Percentiles rank a stretch among this genome's conserved stretches.
phyloP scores from a whole-genome alignment of 1,140 invertebrate genomes.

The Trichonephila clavipes region DNA sequence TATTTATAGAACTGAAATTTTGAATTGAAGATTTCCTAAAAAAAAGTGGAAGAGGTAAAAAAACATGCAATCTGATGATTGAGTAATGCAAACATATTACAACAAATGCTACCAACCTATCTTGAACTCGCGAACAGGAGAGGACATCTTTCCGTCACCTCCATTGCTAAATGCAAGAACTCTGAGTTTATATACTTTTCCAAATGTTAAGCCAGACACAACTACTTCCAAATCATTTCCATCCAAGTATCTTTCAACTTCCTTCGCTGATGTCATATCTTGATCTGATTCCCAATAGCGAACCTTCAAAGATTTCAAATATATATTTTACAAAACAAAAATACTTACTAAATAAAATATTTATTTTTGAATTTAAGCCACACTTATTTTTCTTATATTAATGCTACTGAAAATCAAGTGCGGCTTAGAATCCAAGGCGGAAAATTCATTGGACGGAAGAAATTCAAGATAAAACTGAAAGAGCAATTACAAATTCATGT shows the following conservation, averaged over 20 bases:
- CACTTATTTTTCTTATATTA: too few species aligned
- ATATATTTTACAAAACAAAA: background rate
- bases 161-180: conserved; percentile 96
- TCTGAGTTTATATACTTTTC: conserved; percentile 89
- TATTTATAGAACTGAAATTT: too few species aligned
- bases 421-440: too few species aligned
- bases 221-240: conserved; percentile 89
- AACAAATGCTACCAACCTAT: conserved; percentile 66
- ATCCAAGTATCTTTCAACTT: conserved; percentile 84
- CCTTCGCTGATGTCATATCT: conserved; percentile 94
- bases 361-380: too few species aligned
- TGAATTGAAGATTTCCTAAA: too few species aligned
- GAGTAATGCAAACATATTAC: background rate
- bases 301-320: conserved; percentile 83
- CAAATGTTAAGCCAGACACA: conserved; percentile 89
- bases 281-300: conserved; percentile 95
- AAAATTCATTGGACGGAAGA: too few species aligned
- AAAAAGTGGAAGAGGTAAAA: background rate
- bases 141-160: conserved; percentile 97
- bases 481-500: too few species aligned
- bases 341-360: background rate
- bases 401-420: too few species aligned
- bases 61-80: background rate
- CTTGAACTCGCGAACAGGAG: conserved; percentile 80
- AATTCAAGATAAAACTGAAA: too few species aligned